Percentiles rank a stretch among this genome's conserved stretches.
phyloP scores from a whole-genome alignment of 2,113 vertebrate species.

The Cyanoderma ruficeps region DNA sequence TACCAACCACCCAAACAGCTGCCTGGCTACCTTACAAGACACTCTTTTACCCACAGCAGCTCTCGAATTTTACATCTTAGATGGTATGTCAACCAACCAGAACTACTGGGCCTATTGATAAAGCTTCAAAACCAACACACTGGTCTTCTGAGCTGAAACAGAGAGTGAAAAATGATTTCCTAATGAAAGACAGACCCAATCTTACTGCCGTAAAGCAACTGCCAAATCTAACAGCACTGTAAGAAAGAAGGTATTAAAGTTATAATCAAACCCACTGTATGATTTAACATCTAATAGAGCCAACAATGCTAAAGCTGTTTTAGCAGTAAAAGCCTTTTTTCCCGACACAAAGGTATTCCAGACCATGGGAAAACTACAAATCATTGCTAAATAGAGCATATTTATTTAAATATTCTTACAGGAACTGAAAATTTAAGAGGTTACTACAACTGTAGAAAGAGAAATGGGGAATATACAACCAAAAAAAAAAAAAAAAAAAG shows the following conservation, averaged over 20 bases:
- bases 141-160: background rate
- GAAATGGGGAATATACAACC: background rate
- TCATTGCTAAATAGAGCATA: background rate
- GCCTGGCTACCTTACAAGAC: background rate
- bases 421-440: background rate
- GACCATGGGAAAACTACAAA: background rate
- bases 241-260: background rate
- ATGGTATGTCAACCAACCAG: background rate
- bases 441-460: background rate
- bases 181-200: background rate
- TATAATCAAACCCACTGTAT: background rate
- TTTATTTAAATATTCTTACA: background rate
- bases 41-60: background rate
- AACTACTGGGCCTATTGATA: background rate
- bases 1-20: background rate
- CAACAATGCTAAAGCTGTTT: background rate
- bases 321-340: background rate
- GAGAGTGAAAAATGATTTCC: background rate
- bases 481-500: background rate
- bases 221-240: background rate
- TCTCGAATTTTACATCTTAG: background rate
- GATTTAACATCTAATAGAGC: background rate
- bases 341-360: background rate
- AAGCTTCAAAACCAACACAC: background rate
- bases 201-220: background rate